phyloP scores from a whole-genome alignment of 2,113 vertebrate genomes.

The Turnix velox region DNA sequence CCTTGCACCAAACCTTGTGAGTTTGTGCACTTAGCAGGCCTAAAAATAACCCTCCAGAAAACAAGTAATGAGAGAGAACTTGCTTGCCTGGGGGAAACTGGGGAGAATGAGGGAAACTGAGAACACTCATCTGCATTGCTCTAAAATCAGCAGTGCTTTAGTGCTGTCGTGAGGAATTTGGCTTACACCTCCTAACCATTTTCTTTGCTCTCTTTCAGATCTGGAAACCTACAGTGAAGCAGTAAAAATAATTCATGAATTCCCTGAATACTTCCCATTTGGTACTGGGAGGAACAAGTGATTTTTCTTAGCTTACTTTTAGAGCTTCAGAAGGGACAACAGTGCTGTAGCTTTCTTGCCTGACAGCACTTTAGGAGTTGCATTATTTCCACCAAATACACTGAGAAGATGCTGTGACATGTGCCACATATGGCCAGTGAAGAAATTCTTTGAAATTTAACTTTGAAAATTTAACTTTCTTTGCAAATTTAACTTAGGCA shows the following conservation, averaged over 20 bases:
- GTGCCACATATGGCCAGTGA: neutral
- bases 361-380: neutral
- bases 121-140: neutral
- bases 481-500: neutral
- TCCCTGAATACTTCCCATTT: slow-evolving; percentile 86
- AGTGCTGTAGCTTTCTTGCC: neutral
- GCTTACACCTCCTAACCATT: neutral
- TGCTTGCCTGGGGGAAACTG: neutral
- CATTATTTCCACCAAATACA: neutral
- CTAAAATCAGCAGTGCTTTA: neutral
- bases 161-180: neutral
- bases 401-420: neutral
- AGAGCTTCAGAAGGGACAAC: neutral
- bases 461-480: neutral
- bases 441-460: neutral
- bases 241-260: slow-evolving; percentile 89
- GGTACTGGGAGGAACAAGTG: slow-evolving; percentile 68
- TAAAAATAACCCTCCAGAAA: neutral
- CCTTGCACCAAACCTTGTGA: neutral
- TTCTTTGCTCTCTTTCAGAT: slow-evolving; percentile 74
- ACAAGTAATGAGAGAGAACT: neutral
- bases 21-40: neutral
- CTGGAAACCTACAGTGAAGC: slow-evolving; percentile 90
- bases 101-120: neutral
- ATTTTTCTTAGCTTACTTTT: slow-evolving; percentile 7